Evolutionary conservation across 2,797 vertebrate species (phyloP).

Genomic region (Ceryle rudis): DNA sequence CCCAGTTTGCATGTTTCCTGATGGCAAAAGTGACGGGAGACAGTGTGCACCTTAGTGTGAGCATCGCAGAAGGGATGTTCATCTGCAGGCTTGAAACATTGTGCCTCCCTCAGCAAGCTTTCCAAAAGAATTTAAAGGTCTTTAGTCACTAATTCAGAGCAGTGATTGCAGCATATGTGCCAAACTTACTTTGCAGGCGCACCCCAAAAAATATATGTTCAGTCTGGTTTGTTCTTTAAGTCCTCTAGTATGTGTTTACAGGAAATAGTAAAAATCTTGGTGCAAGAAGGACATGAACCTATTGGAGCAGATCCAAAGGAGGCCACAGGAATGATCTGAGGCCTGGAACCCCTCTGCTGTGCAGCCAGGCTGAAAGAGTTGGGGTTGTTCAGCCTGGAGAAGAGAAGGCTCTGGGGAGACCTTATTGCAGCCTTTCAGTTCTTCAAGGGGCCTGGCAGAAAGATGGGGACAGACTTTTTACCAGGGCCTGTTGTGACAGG

Average conservation of each 20-base stretch:
- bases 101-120: background rate
- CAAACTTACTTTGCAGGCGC: background rate
- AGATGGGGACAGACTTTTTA: background rate
- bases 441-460: background rate
- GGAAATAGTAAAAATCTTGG: background rate
- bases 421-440: background rate
- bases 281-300: background rate
- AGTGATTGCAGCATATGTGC: background rate
- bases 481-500: background rate
- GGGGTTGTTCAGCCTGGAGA: background rate
- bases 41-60: background rate
- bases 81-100: background rate
- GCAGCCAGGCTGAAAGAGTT: background rate
- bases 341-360: background rate
- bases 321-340: background rate
- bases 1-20: background rate
- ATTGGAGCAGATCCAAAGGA: background rate
- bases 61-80: fast-evolving
- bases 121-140: background rate
- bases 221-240: background rate
- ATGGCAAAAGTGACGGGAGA: background rate
- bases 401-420: background rate
- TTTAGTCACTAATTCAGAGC: background rate
- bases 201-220: background rate
- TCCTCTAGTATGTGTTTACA: background rate